Evolutionary conservation across 2,113 vertebrate species (phyloP), one percentile per base, ranked within the genome.

Genomic region (Athene cunicularia): DNA sequence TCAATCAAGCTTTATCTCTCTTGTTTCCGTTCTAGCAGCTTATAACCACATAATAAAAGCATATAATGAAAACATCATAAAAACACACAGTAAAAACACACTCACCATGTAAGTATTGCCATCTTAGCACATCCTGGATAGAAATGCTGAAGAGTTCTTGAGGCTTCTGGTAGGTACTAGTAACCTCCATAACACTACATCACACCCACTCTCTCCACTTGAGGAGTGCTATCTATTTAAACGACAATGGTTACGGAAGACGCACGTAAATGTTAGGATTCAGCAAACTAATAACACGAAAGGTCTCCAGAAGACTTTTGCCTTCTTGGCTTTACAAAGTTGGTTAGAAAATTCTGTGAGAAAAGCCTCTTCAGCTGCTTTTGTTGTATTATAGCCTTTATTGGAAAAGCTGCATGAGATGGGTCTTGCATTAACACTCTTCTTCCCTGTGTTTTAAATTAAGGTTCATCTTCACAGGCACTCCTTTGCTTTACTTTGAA

Each of bases 61-160:
- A 94, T 68, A 94, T 94, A 91, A 95, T 95, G 94, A 97, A 96
- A 96, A 90, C 90, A 93, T 86, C 88, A 95, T 95, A 97, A 96
- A 97, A 96, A 16, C 64, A 80, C 94, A 92, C 63, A 93, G 32
- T 93, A 96, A 97, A 97, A 97, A 58, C 87, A 95, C 81, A 83
- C 90, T 94, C 37, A 63, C 84, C 87, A 50, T 80, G 66, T 84
- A 83, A 94, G 53, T 27, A 59, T 82, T 93, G 41, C 66, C 77
- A 73, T 94, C 77, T 82, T 95, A 90, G 50, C 70, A 62, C 63
- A 90, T 86, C 66, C 74, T 43, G 55, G 67, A 49, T 70, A 67
- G 87, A 89, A 89, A 80, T 15, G 33, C 86, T 73, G 37, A 85
- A 47, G 84, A 93, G 64, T 85, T 95, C 76, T 88, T 91, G 86